These are phyloP conservation scores for Lasiurus borealis DNA, from an alignment of 2,113 vertebrate genomes.

Conservation along the genomic window DNA sequence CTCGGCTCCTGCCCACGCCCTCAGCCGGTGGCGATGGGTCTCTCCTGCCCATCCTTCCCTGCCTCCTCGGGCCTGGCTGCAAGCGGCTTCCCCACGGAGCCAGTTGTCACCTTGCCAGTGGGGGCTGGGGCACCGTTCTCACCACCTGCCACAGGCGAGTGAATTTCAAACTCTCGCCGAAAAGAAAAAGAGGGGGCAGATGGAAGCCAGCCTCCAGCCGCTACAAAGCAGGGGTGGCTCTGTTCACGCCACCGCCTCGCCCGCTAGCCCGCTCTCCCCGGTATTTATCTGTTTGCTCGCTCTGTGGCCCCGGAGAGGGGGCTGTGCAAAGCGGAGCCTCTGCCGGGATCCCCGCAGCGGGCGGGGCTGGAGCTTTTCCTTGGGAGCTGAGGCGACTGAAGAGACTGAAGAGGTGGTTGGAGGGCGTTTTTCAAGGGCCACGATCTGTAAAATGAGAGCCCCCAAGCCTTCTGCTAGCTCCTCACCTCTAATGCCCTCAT, in stretches of 20 bases:
- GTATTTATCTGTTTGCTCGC: neutral
- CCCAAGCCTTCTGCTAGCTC: neutral
- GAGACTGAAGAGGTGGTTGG: neutral
- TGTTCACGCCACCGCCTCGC: neutral
- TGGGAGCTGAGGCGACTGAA: neutral
- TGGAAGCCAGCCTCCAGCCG: neutral
- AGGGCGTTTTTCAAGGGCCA: neutral
- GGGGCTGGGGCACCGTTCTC: neutral
- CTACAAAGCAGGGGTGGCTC: neutral
- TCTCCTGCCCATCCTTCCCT: neutral
- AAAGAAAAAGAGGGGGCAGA: slow-evolving; percentile 28
- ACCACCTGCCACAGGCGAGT: slow-evolving; percentile 38
- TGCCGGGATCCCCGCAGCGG: neutral
- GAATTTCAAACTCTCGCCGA: slow-evolving; percentile 52
- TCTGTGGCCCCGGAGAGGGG: neutral
- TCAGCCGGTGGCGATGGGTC: too few relatives aligned
- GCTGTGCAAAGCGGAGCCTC: neutral
- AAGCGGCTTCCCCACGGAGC: neutral
- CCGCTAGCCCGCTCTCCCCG: neutral
- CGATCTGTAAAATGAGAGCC: neutral
- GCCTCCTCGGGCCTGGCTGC: neutral
- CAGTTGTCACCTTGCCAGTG: neutral
- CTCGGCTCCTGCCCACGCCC: neutral
- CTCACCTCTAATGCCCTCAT: neutral
- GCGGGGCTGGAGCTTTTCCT: neutral